Percentiles rank a stretch among this genome's conserved stretches.
Conservation (phyloP, 2,888 invertebrate species). For the Hemaris fuciformis region DNA sequence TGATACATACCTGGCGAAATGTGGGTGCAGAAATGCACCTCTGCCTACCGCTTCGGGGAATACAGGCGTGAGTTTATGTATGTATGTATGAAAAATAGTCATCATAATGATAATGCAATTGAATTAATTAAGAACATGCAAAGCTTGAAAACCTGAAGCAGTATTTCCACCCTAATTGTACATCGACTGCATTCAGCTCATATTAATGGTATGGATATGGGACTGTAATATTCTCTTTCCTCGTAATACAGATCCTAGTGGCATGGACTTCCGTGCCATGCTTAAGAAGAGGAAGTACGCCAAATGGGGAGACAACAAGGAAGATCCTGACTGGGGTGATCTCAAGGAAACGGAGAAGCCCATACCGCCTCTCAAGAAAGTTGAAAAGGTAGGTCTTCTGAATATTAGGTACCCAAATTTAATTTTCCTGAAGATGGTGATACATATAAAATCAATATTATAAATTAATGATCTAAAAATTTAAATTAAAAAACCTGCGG, state of each 20-base stretch:
- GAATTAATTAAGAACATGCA: no score
- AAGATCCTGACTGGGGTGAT: constrained; percentile 96
- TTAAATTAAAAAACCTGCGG: not conserved
- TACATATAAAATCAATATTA: constrained; percentile 16
- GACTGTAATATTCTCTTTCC: not conserved
- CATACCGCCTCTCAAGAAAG: constrained; percentile 93
- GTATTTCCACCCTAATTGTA: not conserved
- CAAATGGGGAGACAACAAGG: constrained; percentile 95
- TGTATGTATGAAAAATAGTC: no score
- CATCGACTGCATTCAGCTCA: not conserved
- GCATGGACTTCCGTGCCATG: constrained; percentile 99
- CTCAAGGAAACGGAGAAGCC: constrained; percentile 95
- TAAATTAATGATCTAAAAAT: constrained; percentile 13
- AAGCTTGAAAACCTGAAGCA: no score
- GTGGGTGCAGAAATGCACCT: no score
- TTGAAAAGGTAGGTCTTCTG: constrained; percentile 90
- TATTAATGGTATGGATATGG: not conserved
- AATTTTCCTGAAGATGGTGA: constrained; percentile 11
- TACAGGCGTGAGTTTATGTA: no score
- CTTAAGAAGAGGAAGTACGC: constrained; percentile 97
- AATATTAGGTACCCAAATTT: not conserved
- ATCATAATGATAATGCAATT: no score
- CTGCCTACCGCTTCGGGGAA: no score
- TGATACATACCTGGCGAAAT: no score
- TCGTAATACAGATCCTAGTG: constrained; percentile 90